phyloP scores from a whole-genome alignment of 1,140 invertebrate genomes.

The Metaphire vulgaris region DNA sequence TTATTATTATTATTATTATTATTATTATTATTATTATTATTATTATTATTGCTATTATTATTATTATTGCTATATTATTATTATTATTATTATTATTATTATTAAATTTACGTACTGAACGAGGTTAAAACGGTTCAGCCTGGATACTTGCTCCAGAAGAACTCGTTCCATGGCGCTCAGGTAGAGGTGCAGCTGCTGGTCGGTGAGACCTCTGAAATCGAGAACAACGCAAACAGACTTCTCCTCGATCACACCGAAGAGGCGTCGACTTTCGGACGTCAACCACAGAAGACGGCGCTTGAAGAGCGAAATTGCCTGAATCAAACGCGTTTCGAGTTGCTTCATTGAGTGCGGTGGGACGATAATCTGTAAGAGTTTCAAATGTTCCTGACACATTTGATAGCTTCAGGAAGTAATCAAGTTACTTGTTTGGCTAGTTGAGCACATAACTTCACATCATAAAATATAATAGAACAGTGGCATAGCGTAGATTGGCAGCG shows the following conservation, averaged over 20 bases:
- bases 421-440: no score
- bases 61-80: no score
- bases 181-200: conserved; percentile 49
- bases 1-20: no score
- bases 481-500: no score
- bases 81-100: no score
- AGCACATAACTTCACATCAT: no score
- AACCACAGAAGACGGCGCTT: conserved; percentile 48
- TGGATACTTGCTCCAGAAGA: conserved; percentile 47
- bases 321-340: conserved; percentile 42
- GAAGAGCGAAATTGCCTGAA: conserved; percentile 43
- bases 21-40: no score
- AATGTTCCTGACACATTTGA: not conserved
- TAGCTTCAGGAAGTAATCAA: no score
- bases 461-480: no score
- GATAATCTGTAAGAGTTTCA: conserved; percentile 34
- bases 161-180: conserved; percentile 44
- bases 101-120: conserved; percentile 44
- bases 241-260: conserved; percentile 52
- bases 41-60: no score
- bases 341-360: conserved; percentile 42
- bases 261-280: conserved; percentile 47
- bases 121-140: conserved; percentile 49
- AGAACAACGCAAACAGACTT: conserved; percentile 45
- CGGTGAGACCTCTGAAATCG: conserved; percentile 46